phyloP scores from a whole-genome alignment of 2,888 invertebrate genomes.

The Agrilus mali region DNA sequence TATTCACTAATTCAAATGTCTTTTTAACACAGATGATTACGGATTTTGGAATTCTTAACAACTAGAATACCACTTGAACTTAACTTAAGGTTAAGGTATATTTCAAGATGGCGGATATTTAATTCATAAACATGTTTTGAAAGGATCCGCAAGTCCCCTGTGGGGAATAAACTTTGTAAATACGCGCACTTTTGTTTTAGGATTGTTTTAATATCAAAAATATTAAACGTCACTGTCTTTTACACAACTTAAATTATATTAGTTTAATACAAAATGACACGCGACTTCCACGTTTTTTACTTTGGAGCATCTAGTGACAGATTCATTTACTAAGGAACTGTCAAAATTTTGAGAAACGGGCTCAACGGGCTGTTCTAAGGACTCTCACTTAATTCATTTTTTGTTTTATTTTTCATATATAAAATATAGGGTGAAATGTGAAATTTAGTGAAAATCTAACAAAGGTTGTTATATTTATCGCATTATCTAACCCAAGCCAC shows the following conservation, averaged over 20 bases:
- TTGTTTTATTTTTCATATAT: no score
- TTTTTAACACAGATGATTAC: conserved; percentile 19
- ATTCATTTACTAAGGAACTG: conserved; percentile 15
- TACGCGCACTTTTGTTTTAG: background rate
- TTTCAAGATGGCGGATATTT: conserved; percentile 36
- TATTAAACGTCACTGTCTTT: conserved; percentile 30
- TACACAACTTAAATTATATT: conserved; percentile 28
- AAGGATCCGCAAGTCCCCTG: conserved; percentile 12
- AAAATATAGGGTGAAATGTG: no score
- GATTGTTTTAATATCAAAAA: conserved; percentile 12
- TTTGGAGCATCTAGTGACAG: conserved; percentile 28
- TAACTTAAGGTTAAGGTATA: conserved; percentile 35
- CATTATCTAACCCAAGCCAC: background rate
- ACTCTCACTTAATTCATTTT: background rate
- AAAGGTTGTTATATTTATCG: no score
- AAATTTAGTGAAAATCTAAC: no score
- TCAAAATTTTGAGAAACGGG: background rate
- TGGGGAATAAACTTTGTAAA: conserved; percentile 2
- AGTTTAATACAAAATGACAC: conserved; percentile 35
- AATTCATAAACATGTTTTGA: conserved; percentile 34
- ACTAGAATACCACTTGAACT: conserved; percentile 25
- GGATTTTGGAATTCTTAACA: conserved; percentile 20
- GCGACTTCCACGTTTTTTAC: conserved; percentile 37
- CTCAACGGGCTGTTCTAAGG: background rate
- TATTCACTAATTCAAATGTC: conserved; percentile 15